A percentile compares a stretch with the other conserved stretches of the same genome.
phyloP scores from a whole-genome alignment of 1,140 invertebrate genomes.

The Macrocentrus cingulum region DNA sequence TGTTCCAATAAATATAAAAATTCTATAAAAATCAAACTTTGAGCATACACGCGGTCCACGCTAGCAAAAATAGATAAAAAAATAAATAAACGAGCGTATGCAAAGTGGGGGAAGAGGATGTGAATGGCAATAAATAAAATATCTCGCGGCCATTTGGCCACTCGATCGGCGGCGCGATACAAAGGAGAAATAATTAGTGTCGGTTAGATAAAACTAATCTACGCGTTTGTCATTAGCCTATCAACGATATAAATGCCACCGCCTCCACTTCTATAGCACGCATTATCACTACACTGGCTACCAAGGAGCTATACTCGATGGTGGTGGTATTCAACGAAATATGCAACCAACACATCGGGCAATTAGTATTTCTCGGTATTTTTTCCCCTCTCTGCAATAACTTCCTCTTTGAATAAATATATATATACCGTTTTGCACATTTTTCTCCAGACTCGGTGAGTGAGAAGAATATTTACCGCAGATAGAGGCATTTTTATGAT shows the following conservation, averaged over 20 bases:
- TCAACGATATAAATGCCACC: conserved; percentile 46
- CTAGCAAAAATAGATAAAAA: background rate
- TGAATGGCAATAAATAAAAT: conserved; percentile 43
- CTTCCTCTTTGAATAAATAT: conserved; percentile 13
- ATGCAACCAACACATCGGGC: conserved; percentile 42
- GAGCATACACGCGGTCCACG: no score
- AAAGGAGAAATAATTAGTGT: conserved; percentile 58
- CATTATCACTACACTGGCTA: no score
- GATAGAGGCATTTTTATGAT: no score
- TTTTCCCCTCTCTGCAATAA: conserved; percentile 26
- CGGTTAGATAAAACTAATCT: conserved; percentile 55
- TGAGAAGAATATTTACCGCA: no score
- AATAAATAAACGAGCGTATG: conserved; percentile 9
- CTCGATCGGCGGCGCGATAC: conserved; percentile 34
- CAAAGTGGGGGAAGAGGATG: conserved; percentile 6
- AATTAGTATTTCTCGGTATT: conserved; percentile 48
- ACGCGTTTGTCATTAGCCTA: conserved; percentile 59
- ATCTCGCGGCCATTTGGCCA: conserved; percentile 41
- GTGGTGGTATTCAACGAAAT: conserved; percentile 32
- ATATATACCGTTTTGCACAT: conserved; percentile 29
- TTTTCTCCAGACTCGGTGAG: background rate
- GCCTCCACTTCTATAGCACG: conserved; percentile 9
- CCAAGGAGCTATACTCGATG: no score
- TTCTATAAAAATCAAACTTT: no score
- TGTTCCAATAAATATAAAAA: no score